Conservation (phyloP, 2,888 invertebrate genomes). For the Agriopis marginaria region DNA sequence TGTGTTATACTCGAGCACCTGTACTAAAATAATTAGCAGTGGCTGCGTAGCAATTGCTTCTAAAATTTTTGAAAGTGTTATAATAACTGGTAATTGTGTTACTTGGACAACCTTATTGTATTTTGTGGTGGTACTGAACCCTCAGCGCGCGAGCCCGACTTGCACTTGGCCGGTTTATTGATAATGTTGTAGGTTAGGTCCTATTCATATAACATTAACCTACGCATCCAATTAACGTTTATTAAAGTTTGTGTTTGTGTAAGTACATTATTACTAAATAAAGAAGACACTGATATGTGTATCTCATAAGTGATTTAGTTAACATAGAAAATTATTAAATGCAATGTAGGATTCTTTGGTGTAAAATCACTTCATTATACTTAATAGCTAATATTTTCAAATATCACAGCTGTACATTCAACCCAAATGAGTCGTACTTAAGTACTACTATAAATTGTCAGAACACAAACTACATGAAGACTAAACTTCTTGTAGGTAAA, state of each 20-base stretch:
- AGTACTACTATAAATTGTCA: slow-evolving; percentile 37
- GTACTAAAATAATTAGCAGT: too few species aligned
- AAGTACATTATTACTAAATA: not conserved
- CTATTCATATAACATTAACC: too few species aligned
- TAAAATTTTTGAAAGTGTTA: too few species aligned
- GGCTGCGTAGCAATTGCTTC: too few species aligned
- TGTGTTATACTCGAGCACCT: too few species aligned
- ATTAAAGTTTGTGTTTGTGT: not conserved
- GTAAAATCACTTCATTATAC: slow-evolving; percentile 47
- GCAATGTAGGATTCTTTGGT: slow-evolving; percentile 53
- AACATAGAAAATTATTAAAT: slow-evolving; percentile 42
- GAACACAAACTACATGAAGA: slow-evolving; percentile 16
- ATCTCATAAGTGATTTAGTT: slow-evolving; percentile 27
- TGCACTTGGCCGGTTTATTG: too few species aligned
- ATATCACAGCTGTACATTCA: slow-evolving; percentile 66
- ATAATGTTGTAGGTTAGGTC: too few species aligned
- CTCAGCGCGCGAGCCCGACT: too few species aligned
- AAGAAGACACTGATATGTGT: slow-evolving; percentile 22
- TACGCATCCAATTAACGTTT: not conserved
- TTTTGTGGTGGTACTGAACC: too few species aligned
- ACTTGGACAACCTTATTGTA: too few species aligned
- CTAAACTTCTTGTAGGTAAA: slow-evolving; percentile 5
- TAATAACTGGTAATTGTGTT: too few species aligned
- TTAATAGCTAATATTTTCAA: slow-evolving; percentile 53
- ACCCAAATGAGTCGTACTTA: slow-evolving; percentile 52